Evolutionary conservation across 2,888 invertebrate genomes (phyloP).

Genomic region (Myopa testacea): DNA sequence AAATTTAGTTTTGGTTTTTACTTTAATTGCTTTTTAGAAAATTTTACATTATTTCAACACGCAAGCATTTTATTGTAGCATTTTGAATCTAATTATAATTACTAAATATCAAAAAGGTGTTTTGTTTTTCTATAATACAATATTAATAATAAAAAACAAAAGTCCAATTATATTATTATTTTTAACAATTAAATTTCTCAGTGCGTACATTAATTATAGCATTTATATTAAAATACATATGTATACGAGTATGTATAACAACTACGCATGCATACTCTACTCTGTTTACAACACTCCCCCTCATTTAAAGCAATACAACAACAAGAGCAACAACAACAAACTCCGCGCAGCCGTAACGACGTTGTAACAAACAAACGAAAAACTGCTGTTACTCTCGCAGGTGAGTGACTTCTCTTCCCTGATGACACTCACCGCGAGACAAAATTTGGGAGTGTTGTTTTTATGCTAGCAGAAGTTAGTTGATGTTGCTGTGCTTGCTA

Average conservation of each 20-base stretch:
- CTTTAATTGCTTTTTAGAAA: neutral
- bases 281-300: neutral
- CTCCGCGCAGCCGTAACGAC: constrained; percentile 19
- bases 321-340: neutral
- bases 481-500: too few relatives aligned
- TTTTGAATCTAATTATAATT: neutral
- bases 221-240: too few relatives aligned
- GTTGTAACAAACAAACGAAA: neutral
- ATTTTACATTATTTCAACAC: neutral
- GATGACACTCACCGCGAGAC: neutral
- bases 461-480: neutral
- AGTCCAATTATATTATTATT: too few relatives aligned
- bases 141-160: too few relatives aligned
- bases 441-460: neutral
- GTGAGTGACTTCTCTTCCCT: neutral
- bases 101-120: too few relatives aligned
- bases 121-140: too few relatives aligned
- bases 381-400: constrained; percentile 8
- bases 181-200: too few relatives aligned
- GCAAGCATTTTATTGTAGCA: neutral
- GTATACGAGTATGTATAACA: too few relatives aligned
- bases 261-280: neutral
- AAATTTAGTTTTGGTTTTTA: neutral
- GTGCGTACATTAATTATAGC: too few relatives aligned
- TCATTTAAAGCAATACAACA: neutral